These are phyloP conservation scores for Pelmatolapia mariae DNA, from an alignment of 2,113 vertebrate species.

Conservation along the genomic window DNA sequence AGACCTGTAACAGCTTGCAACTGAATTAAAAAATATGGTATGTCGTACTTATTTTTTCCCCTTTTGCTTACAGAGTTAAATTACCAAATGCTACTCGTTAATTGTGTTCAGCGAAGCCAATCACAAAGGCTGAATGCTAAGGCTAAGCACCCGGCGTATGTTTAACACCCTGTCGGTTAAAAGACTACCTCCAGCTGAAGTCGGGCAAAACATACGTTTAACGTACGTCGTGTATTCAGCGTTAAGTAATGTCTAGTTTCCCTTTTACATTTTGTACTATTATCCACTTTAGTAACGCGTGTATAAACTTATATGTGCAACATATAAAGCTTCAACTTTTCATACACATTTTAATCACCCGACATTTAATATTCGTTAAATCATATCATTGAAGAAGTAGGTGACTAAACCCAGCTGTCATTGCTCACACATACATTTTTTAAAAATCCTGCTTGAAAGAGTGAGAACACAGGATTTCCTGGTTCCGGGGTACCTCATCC, in stretches of 20 bases:
- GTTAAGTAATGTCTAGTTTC: background rate
- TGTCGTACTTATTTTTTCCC: background rate
- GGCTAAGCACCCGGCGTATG: background rate
- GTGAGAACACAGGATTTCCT: constrained; percentile 17
- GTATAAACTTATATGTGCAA: background rate
- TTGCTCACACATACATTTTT: background rate
- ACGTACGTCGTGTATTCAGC: background rate
- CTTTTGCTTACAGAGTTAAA: background rate
- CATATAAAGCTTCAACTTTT: background rate
- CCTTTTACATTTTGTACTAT: background rate
- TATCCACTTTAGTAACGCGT: background rate
- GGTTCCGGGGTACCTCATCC: constrained; percentile 16
- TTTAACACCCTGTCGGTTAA: background rate
- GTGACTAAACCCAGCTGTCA: background rate
- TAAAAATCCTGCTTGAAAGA: background rate
- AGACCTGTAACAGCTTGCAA: background rate
- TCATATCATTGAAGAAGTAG: background rate
- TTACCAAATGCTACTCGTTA: background rate
- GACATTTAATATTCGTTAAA: background rate
- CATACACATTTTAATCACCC: too few species aligned
- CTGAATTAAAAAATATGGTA: background rate
- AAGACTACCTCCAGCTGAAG: background rate
- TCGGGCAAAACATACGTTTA: background rate
- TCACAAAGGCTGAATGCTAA: background rate
- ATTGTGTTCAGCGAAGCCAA: background rate